phyloP scores from a whole-genome alignment of 2,888 invertebrate genomes.

The Acrocyrtus sp. region DNA sequence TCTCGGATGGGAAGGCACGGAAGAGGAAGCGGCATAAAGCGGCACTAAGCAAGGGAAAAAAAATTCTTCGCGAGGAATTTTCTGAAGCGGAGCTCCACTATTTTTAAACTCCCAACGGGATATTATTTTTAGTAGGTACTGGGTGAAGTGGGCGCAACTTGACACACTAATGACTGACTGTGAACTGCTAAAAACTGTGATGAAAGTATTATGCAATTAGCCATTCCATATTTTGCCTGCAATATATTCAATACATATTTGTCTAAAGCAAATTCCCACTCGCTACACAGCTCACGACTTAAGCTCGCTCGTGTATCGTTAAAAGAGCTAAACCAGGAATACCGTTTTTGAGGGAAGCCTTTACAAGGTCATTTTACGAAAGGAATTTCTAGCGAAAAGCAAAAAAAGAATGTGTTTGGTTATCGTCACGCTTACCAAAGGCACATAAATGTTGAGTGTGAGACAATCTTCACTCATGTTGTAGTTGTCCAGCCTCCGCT shows the following conservation, averaged over 20 bases:
- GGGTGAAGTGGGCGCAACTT: too few relatives aligned
- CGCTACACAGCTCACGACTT: too few relatives aligned
- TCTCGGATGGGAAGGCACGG: background rate
- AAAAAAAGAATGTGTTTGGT: background rate
- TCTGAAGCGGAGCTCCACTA: background rate
- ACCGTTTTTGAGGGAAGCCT: too few relatives aligned
- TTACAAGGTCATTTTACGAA: too few relatives aligned
- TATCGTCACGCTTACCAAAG: constrained; percentile 62
- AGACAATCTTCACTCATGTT: constrained; percentile 66
- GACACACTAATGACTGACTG: background rate
- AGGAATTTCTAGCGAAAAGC: background rate
- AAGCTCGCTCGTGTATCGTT: too few relatives aligned
- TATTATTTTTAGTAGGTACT: too few relatives aligned
- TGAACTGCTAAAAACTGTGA: background rate
- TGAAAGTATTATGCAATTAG: background rate
- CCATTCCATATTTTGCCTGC: too few relatives aligned
- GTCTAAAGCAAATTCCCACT: too few relatives aligned
- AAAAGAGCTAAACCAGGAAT: too few relatives aligned
- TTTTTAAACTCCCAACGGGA: background rate
- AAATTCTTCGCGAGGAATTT: background rate
- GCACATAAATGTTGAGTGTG: constrained; percentile 65
- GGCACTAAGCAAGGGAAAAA: too few relatives aligned
- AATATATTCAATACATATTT: too few relatives aligned
- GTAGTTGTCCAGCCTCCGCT: constrained; percentile 64
- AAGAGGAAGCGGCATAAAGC: background rate